phyloP scores from a whole-genome alignment of 2,113 vertebrate species.

The Apaloderma vittatum region DNA sequence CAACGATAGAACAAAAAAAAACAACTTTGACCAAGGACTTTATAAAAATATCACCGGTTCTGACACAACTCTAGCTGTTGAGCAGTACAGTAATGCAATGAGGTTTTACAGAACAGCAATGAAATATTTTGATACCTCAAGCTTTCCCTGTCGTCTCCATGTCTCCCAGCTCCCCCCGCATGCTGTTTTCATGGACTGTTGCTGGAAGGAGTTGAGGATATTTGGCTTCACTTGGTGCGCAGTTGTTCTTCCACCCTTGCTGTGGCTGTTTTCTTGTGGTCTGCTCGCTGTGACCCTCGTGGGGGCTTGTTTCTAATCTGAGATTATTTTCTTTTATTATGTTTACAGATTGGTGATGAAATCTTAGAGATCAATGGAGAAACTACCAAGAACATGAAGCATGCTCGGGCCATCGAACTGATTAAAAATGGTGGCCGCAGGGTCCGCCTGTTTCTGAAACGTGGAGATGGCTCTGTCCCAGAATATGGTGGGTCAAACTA shows the following conservation, averaged over 20 bases:
- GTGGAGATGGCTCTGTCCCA: conserved; percentile 97
- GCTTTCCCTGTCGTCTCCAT: background rate
- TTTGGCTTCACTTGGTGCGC: background rate
- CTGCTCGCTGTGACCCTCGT: background rate
- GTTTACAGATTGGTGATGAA: conserved; percentile 93
- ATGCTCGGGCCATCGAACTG: conserved; percentile 97
- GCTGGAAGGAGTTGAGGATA: background rate
- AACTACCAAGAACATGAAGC: conserved; percentile 99
- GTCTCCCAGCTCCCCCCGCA: background rate
- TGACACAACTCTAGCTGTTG: background rate
- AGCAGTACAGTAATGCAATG: background rate
- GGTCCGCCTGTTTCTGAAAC: conserved; percentile 95
- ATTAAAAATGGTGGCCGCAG: conserved; percentile 97
- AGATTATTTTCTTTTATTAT: background rate
- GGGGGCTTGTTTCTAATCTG: background rate
- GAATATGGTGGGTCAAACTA: conserved; percentile 99
- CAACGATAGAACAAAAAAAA: background rate
- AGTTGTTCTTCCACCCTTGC: background rate
- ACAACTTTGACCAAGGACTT: background rate
- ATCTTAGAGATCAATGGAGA: conserved; percentile 99
- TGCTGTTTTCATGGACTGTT: background rate
- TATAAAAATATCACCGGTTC: background rate
- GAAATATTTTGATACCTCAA: background rate
- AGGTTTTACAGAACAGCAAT: background rate
- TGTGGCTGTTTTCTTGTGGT: background rate